These are phyloP conservation scores for Diabrotica virgifera DNA, from an alignment of 1,140 invertebrate genomes.

Conservation along the genomic window DNA sequence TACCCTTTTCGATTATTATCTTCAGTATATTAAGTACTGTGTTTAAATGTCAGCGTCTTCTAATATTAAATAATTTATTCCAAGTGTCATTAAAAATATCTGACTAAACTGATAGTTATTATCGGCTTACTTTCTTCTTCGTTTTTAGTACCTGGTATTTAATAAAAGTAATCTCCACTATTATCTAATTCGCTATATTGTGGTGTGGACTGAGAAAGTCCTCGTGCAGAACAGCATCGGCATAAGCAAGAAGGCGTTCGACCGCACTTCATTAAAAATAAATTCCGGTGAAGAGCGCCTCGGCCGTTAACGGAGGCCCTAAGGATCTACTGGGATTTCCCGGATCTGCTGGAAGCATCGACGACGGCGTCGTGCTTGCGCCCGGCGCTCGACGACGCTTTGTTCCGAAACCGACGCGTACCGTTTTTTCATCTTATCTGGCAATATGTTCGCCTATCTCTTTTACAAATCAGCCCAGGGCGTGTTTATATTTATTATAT, in stretches of 20 bases:
- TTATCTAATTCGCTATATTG: no score
- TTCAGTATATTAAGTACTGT: no score
- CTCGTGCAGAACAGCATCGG: neutral
- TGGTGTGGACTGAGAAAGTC: no score
- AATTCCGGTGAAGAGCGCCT: constrained; percentile 31
- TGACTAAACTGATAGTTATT: no score
- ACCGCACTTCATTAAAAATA: constrained; percentile 35
- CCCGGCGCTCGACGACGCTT: neutral
- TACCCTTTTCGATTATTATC: no score
- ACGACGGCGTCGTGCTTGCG: neutral
- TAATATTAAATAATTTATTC: no score
- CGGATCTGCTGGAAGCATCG: constrained; percentile 20
- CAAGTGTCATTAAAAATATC: no score
- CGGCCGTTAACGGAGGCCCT: constrained; percentile 29
- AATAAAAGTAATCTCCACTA: no score
- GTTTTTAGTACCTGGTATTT: no score
- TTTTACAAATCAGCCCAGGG: constrained; percentile 7
- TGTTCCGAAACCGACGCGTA: neutral
- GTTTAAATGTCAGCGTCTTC: no score
- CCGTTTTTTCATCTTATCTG: neutral
- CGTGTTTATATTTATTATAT: neutral
- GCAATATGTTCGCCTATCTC: neutral
- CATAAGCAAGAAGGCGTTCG: neutral
- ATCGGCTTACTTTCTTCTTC: no score
- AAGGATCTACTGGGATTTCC: constrained; percentile 31